A percentile compares a stretch with the other conserved stretches of the same genome.
phyloP scores from a whole-genome alignment of 1,140 invertebrate genomes.

The Scaptomyza graminum region DNA sequence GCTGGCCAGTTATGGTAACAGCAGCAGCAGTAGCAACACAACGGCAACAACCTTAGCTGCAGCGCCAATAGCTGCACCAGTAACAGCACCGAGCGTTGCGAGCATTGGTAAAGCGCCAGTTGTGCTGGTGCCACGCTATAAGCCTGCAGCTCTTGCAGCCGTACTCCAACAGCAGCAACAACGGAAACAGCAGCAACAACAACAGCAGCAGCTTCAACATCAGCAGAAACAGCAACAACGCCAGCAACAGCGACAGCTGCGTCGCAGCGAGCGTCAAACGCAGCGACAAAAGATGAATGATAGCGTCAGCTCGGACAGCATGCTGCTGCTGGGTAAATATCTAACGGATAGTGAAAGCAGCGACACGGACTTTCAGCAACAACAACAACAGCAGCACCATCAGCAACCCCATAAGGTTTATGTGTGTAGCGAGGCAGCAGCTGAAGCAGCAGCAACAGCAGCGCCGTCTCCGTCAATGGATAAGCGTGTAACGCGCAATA shows the following conservation, averaged over 20 bases:
- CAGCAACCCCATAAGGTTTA: slow-evolving; percentile 28
- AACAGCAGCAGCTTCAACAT: slow-evolving; percentile 29
- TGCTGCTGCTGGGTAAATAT: slow-evolving; percentile 36
- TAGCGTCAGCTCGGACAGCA: background rate
- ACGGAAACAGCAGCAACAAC: slow-evolving; percentile 34
- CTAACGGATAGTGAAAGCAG: slow-evolving; percentile 60
- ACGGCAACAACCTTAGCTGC: slow-evolving; percentile 7
- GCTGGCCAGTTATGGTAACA: slow-evolving; percentile 5
- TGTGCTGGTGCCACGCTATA: slow-evolving; percentile 65
- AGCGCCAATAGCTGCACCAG: slow-evolving; percentile 11
- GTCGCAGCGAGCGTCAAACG: slow-evolving; percentile 68
- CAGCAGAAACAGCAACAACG: slow-evolving; percentile 37
- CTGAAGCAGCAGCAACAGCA: slow-evolving; percentile 14
- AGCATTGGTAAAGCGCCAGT: slow-evolving; percentile 52
- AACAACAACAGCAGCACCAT: slow-evolving; percentile 26
- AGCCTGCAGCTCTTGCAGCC: slow-evolving; percentile 61
- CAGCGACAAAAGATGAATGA: slow-evolving; percentile 29
- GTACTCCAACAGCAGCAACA: slow-evolving; percentile 33
- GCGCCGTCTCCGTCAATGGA: slow-evolving; percentile 15
- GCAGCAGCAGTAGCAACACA: background rate
- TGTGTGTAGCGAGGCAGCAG: slow-evolving; percentile 13
- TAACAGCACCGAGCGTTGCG: background rate
- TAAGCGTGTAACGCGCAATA: slow-evolving; percentile 70
- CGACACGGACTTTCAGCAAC: slow-evolving; percentile 53
- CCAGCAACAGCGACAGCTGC: slow-evolving; percentile 56